phyloP scores from a whole-genome alignment of 1,140 invertebrate species.

The Drosophila guanche region DNA sequence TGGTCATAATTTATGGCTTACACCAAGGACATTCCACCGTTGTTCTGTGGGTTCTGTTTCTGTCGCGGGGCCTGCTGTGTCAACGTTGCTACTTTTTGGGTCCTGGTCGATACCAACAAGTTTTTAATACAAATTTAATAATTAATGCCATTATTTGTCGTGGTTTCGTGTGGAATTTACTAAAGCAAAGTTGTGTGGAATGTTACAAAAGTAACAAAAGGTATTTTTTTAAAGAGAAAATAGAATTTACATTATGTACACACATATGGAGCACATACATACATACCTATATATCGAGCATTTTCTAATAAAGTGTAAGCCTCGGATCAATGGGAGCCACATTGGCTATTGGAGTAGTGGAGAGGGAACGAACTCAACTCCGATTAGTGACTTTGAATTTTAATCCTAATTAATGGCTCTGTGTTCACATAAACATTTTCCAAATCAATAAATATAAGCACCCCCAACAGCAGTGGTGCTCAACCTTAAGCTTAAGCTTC shows the following conservation, averaged over 20 bases:
- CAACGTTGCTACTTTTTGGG: slow-evolving; percentile 47
- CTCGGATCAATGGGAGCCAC: no score
- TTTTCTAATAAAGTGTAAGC: no score
- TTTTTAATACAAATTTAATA: slow-evolving; percentile 71
- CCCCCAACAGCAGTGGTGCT: slow-evolving; percentile 1
- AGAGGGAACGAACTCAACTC: no score
- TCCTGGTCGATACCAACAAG: slow-evolving; percentile 39
- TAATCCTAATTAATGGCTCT: no score
- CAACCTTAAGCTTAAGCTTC: no score
- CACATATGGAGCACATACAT: no score
- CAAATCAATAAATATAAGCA: slow-evolving; percentile 7
- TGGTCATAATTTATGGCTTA: slow-evolving; percentile 67
- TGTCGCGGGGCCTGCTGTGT: slow-evolving; percentile 10
- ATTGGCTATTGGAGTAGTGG: no score
- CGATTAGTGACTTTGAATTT: no score
- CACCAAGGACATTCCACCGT: slow-evolving; percentile 62
- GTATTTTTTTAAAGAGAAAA: no score
- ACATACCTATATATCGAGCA: no score
- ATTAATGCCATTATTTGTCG: slow-evolving; percentile 61
- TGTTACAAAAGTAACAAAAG: neutral
- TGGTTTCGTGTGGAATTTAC: neutral
- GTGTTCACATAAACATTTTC: no score
- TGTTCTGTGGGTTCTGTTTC: slow-evolving; percentile 28
- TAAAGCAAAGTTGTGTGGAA: neutral
- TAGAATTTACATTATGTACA: no score